Base-by-base conservation (phyloP, 2,888 invertebrate species). In the Eristalis pertinax region DNA sequence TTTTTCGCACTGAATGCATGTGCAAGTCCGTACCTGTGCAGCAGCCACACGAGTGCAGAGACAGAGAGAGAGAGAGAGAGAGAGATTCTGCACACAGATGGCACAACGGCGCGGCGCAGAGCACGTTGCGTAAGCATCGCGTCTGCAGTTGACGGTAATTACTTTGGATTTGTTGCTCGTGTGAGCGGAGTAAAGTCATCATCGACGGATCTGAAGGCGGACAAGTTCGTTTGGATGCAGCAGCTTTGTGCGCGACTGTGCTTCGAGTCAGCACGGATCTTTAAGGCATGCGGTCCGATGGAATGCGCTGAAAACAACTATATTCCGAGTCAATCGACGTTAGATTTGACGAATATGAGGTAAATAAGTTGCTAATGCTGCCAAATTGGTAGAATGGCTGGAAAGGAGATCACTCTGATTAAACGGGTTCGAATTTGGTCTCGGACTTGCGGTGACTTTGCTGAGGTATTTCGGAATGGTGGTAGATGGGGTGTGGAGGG, bases 1-100 rank as follows among this genome's bases (percentile, higher is more conserved):
- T 19, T 64, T 64, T 74, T 29, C 26, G 74, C 58, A 38, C 65
- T 38, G 65, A 29, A 22, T 68, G 19, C 76, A 76, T 41, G 41
- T 32, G 43, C n/a, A 32, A 68, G 50, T 70, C 70, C 69, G 64
- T 78, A 70, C 70, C 70, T 78, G 50, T 58, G 41, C 26, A 26
- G n/a, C 60, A 8, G 58, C 38, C 58, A 38, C 32, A 13, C 58
- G n/a, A 29, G 35, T 50, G 56, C 3, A 26, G 13, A 13, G 15
- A 15, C 5, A 29, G 29, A 29, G 29, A 29, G 29, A 29, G 29
- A 29, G 29, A 26, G 41, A 13, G 41, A 26, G 26, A 4, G 26
- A 29, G 41, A 15, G 41, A 15, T 15, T 41, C 41, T n/a, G 10
- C 58, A 22, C 24, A 62, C 22, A 58, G 43, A 43, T 24, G 43